Evolutionary conservation across 2,797 vertebrate genomes (phyloP), one percentile per base, ranked within the genome.

Genomic region (Nannoperca obscura): DNA sequence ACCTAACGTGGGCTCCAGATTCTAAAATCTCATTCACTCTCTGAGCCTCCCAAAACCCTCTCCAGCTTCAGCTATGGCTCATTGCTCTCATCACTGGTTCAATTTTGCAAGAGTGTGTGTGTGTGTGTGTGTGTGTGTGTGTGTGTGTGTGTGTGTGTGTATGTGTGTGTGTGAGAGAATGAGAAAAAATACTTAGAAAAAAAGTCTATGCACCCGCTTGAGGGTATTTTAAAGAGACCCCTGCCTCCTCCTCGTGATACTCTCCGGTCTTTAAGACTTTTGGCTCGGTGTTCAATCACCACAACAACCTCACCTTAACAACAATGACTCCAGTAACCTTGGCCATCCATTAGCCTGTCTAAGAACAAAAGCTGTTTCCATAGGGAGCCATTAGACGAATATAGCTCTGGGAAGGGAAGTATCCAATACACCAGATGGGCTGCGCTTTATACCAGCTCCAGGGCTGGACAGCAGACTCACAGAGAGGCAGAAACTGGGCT

Each of bases 331-430:
- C 46, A 0, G 73, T 84, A 89, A 93, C 92, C 93, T 92, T 87
- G 87, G 90, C 86, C 85, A 88, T 93, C 88, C 86, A 88, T 93
- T 91, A 91, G 86, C 81, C 83, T 87, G 90, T 89, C 91, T 65
- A 54, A 85, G 88, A 92, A 93, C 90, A 93, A 92, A 91, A 88
- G 90, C 86, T 17, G 52, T 72, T 86, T 93, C 90, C 91, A 86
- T 64, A 57, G 92, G 93, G 91, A 93, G 85, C 90, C 84, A 91
- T 94, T 93, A 93, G 88, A 85, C 74, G 19, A 61, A 91, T 90
- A 88, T 80, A 91, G 89, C 87, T 87, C 81, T 75, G 86, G 86
- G 82, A 90, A 80, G 57, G 72, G 76, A 91, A 86, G 87, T 63
- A 86, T 93, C 92, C 91, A 89, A 88, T 72, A 71, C 74, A 80